phyloP scores from a whole-genome alignment of 2,113 vertebrate genomes.

The Pseudopipra pipra region DNA sequence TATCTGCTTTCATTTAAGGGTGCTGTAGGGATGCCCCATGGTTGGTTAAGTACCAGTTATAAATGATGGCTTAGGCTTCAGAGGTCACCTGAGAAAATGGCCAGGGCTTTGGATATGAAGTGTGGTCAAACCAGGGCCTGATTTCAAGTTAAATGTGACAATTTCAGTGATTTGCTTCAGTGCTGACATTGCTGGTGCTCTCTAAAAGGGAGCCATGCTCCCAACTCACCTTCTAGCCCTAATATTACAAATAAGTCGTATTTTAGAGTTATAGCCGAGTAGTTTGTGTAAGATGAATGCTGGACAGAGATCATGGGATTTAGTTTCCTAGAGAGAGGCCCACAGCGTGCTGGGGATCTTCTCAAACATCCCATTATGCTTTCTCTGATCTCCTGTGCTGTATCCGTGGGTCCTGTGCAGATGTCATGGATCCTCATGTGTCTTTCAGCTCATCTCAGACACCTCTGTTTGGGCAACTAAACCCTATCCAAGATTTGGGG shows the following conservation, averaged over 20 bases:
- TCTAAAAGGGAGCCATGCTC: neutral
- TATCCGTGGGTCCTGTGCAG: neutral
- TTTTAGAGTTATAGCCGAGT: neutral
- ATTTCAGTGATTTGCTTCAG: neutral
- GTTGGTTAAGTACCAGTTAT: neutral
- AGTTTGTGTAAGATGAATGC: neutral
- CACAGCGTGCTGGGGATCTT: neutral
- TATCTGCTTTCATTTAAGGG: neutral
- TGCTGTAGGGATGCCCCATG: neutral
- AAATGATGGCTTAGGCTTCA: neutral
- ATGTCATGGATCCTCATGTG: rapidly evolving
- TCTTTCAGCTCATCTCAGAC: neutral
- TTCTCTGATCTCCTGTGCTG: neutral
- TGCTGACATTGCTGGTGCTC: neutral
- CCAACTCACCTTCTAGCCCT: neutral
- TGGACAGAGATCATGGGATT: neutral
- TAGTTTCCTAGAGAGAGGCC: neutral
- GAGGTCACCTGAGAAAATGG: neutral
- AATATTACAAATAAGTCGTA: neutral
- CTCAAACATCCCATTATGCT: neutral
- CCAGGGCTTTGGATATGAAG: neutral
- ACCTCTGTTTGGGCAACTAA: neutral
- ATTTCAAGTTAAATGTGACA: neutral
- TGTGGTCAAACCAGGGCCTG: rapidly evolving
- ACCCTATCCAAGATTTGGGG: neutral